Percentiles rank a stretch among this genome's conserved stretches.
These are phyloP conservation scores for Ciconia boyciana DNA, from an alignment of 2,113 vertebrate species.

Conservation along the genomic window DNA sequence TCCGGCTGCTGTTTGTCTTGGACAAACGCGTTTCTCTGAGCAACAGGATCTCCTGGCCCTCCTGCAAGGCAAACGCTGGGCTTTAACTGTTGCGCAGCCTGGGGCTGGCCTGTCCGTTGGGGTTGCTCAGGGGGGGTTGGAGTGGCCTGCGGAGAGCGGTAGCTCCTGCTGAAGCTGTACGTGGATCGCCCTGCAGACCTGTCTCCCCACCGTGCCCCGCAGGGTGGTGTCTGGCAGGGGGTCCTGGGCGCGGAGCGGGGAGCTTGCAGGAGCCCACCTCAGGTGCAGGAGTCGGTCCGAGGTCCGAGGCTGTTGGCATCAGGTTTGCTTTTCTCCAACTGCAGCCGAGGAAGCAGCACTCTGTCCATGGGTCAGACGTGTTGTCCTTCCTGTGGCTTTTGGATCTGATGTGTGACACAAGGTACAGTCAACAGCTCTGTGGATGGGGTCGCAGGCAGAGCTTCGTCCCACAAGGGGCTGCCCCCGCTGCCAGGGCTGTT, in stretches of 20 bases:
- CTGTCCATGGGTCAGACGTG: background rate
- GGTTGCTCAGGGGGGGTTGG: background rate
- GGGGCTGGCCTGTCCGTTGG: background rate
- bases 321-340: background rate
- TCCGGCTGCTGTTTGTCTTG: constrained; percentile 56
- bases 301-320: fast-evolving
- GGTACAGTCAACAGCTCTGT: background rate
- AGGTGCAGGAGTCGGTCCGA: background rate
- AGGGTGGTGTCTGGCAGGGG: background rate
- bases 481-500: background rate
- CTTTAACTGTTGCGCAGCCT: constrained; percentile 1
- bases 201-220: fast-evolving
- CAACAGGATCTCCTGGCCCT: constrained; percentile 38
- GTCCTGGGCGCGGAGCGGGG: background rate
- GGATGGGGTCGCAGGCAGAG: background rate
- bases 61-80: background rate
- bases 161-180: background rate
- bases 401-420: fast-evolving
- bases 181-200: background rate
- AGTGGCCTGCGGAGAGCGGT: background rate
- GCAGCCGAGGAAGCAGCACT: fast-evolving
- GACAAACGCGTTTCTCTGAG: constrained; percentile 30
- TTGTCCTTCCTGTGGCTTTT: background rate
- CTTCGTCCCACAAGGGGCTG: background rate
- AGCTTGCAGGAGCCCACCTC: background rate